Conservation (phyloP, 2,113 vertebrate genomes). For the Dipodomys ordii region DNA sequence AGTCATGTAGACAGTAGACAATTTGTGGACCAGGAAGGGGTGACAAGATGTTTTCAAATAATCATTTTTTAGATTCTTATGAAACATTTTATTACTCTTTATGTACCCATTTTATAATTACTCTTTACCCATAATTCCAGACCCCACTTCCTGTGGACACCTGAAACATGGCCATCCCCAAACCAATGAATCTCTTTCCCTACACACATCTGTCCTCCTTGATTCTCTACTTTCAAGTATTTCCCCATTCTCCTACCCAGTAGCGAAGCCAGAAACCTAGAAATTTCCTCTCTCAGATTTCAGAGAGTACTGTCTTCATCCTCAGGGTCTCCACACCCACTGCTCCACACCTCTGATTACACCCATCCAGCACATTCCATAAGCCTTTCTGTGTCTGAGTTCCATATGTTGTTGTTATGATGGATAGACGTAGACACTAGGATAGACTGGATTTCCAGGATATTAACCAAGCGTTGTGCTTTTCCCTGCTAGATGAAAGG, state of each 20-base stretch:
- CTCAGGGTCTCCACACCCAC: not conserved
- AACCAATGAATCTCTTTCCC: not conserved
- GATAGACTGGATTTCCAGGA: not conserved
- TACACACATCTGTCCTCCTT: not conserved
- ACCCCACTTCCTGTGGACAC: not conserved
- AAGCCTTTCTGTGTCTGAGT: not conserved
- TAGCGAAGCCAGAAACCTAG: not conserved
- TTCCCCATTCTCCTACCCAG: not conserved
- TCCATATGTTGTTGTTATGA: not conserved
- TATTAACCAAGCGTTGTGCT: not conserved
- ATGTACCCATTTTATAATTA: not conserved
- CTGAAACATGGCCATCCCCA: not conserved
- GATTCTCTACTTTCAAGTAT: not conserved
- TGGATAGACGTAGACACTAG: not conserved
- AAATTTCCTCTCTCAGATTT: not conserved
- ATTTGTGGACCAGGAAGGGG: not conserved
- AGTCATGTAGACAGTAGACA: not conserved
- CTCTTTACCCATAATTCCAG: not conserved
- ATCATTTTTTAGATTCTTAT: not conserved
- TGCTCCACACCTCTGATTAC: fast-evolving
- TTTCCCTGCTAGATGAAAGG: constrained; percentile 96
- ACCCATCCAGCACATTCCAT: not conserved
- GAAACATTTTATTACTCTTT: not conserved
- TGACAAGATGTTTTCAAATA: not conserved
- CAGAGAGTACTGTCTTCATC: not conserved